These are phyloP conservation scores for Polyergus mexicanus DNA, from an alignment of 1,140 invertebrate genomes.

Conservation along the genomic window DNA sequence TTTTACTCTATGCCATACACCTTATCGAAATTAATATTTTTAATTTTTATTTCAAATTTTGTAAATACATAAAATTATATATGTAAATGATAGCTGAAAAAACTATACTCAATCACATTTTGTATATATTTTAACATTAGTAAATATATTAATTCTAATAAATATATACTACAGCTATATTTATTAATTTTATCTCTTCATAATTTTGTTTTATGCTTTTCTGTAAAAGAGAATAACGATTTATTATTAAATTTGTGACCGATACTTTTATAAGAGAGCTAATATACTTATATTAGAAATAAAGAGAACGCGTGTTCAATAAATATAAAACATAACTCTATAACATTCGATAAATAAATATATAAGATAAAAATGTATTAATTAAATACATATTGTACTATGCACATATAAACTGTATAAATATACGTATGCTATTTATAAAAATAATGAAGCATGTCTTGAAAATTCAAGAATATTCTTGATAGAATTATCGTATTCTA, in stretches of 20 bases:
- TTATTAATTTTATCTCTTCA: not conserved
- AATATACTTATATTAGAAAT: too few species aligned
- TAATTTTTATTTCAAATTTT: not conserved
- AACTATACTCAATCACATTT: not conserved
- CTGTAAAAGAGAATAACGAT: not conserved
- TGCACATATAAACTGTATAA: too few species aligned
- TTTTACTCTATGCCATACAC: not conserved
- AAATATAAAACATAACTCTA: too few species aligned
- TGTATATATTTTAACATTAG: not conserved
- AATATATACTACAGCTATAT: not conserved
- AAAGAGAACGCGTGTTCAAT: too few species aligned
- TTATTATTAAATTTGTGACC: not conserved
- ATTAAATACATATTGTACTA: too few species aligned
- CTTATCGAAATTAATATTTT: not conserved
- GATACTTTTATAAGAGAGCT: not conserved
- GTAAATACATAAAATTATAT: not conserved
- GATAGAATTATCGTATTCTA: too few species aligned
- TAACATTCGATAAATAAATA: too few species aligned
- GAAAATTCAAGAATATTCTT: not conserved
- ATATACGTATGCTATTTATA: not conserved
- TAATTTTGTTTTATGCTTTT: not conserved
- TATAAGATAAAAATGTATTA: too few species aligned
- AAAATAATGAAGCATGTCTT: not conserved
- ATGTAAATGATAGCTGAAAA: too few species aligned
- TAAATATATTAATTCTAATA: not conserved